These are phyloP conservation scores for Heliconius cydno DNA, from an alignment of 2,888 invertebrate genomes.

Conservation along the genomic window DNA sequence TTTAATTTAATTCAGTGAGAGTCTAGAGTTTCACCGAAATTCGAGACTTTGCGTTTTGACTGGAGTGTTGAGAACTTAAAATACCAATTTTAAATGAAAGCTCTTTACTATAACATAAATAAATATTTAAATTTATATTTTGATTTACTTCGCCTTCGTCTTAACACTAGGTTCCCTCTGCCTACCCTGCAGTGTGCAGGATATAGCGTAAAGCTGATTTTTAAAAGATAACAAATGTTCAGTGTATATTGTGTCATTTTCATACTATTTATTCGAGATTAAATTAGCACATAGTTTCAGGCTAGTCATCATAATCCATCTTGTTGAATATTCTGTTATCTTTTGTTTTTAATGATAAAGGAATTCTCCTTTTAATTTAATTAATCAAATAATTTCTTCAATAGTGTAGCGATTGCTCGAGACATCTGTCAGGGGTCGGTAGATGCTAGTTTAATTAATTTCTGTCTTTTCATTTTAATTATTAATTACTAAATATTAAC, in stretches of 20 bases:
- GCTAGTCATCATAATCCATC: constrained; percentile 14
- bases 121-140: too few relatives aligned
- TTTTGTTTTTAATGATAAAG: constrained; percentile 22
- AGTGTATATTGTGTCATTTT: neutral
- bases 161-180: too few relatives aligned
- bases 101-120: neutral
- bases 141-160: too few relatives aligned
- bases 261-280: neutral
- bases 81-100: neutral
- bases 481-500: neutral
- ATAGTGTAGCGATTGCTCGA: neutral
- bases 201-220: too few relatives aligned
- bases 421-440: constrained; percentile 1
- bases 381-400: constrained; percentile 19
- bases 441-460: neutral
- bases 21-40: neutral
- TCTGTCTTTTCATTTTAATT: neutral
- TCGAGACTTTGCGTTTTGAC: neutral
- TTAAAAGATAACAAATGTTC: neutral
- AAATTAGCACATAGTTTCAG: neutral
- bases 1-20: too few relatives aligned
- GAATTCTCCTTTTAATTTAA: neutral
- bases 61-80: neutral
- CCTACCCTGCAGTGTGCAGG: too few relatives aligned
- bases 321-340: constrained; percentile 8